These are phyloP conservation scores for Ceratosolen solmsi DNA, from an alignment of 1,140 invertebrate species.

Conservation along the genomic window DNA sequence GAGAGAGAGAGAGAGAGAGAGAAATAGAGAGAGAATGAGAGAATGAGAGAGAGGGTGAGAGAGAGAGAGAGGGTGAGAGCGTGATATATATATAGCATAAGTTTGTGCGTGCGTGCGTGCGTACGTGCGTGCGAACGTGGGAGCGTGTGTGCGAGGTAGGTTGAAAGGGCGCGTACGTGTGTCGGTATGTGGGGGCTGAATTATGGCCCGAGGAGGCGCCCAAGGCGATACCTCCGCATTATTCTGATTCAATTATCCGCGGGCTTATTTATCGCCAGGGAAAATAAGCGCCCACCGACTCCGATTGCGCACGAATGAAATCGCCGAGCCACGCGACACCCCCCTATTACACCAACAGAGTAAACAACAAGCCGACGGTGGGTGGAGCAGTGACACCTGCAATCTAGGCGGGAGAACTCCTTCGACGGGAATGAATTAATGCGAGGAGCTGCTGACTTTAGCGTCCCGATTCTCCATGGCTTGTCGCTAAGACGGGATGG, in stretches of 20 bases:
- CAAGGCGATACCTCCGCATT: constrained; percentile 68
- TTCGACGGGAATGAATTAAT: background rate
- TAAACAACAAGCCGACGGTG: background rate
- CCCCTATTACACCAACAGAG: background rate
- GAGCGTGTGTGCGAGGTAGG: too few relatives aligned
- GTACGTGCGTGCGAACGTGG: too few relatives aligned
- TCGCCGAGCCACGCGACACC: background rate
- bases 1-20: background rate
- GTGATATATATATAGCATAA: too few relatives aligned
- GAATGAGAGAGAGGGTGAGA: background rate
- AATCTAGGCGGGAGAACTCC: background rate
- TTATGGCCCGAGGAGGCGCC: constrained; percentile 64
- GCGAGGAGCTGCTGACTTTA: too few relatives aligned
- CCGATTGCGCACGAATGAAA: background rate
- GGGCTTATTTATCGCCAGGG: constrained; percentile 23
- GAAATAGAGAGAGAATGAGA: constrained; percentile 15
- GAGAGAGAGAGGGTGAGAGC: background rate
- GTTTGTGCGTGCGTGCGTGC: too few relatives aligned
- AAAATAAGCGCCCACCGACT: constrained; percentile 14
- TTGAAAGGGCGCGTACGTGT: too few relatives aligned
- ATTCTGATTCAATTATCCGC: constrained; percentile 69
- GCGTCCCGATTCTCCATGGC: too few relatives aligned
- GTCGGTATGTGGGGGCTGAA: constrained; percentile 55
- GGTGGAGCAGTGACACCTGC: background rate
- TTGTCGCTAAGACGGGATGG: too few relatives aligned